Evolutionary conservation across 2,888 invertebrate species (phyloP), one percentile per base, ranked within the genome.

Genomic region (Andrena marginata): DNA sequence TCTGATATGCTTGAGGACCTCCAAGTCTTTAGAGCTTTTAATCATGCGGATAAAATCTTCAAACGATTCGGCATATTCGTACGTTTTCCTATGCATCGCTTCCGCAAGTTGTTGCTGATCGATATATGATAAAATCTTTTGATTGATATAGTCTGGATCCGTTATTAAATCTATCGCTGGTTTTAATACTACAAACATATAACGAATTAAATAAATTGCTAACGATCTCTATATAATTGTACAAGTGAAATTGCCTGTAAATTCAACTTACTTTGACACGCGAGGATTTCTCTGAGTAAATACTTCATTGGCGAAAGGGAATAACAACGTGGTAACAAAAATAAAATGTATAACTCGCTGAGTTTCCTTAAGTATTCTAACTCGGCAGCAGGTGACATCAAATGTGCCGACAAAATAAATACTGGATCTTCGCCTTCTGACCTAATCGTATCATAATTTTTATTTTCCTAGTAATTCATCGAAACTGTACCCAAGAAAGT

Each of bases 101-200:
- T 97, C 96, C 0, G 97, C 96, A 74, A 97, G 96, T 90, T 97
- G 96, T 85, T 98, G 97, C 29, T 97, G 97, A 93, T 97, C 97
- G 84, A 98, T 96, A 93, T 98, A 98, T 85, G 96, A 96, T 75
- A 98, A 95, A 81, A 98, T 96, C 94, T 97, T 97, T 93, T 97
- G 97, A 94, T 98, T 98, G 89, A 98, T 97, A 93, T 97, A 98
- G 94, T 98, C 98, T 6, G 98, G 98, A 92, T 98, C 97, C 7
- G 98, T 98, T 60, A 98, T 94, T 91, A 97, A 95, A 92, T 98
- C 97, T 90, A 98, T 97, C 78, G 97, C 96, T 71, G 98, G 97
- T 93, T 97, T 97, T 78, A 98, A 95, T 83, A 97, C 97, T 97
- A 90, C 76, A 95, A 65, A 23, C 42, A 95, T 83, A 78, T 33